Conservation (phyloP, 2,888 invertebrate genomes). For the Xanthia icteritia region DNA sequence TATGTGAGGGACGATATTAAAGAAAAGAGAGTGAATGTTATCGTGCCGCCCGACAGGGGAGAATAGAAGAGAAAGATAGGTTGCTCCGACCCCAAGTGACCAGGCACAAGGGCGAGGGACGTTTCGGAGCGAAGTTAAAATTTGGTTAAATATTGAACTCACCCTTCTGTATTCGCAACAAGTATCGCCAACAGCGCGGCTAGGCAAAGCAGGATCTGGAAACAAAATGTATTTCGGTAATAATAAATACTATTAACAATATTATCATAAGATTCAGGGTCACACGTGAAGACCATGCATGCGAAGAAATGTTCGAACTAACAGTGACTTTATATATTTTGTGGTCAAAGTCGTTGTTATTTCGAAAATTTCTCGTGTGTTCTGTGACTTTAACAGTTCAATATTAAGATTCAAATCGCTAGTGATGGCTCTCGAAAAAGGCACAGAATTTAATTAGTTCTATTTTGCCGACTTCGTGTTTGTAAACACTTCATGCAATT, state of each 20-base stretch:
- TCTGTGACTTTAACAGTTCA: neutral
- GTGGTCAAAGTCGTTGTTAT: no score
- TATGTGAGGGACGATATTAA: neutral
- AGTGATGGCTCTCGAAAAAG: neutral
- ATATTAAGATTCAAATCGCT: neutral
- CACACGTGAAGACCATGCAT: neutral
- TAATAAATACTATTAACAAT: neutral
- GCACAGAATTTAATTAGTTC: neutral
- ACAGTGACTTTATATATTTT: neutral
- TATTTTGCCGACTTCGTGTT: neutral
- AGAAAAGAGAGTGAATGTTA: neutral
- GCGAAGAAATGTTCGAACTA: neutral
- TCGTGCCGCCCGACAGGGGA: no score
- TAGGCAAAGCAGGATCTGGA: slow-evolving; percentile 78
- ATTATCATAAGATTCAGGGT: neutral
- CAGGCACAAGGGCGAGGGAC: neutral
- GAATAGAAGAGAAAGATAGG: neutral
- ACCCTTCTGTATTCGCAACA: slow-evolving; percentile 76
- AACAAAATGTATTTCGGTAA: slow-evolving; percentile 51
- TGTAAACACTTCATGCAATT: no score
- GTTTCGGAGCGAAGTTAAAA: neutral
- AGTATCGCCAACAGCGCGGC: slow-evolving; percentile 73
- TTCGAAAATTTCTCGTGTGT: neutral
- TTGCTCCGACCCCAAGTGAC: no score
- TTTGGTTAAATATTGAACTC: slow-evolving; percentile 35